Base-by-base conservation (phyloP, 2,113 vertebrate species). In the Cryptotis parvus region DNA sequence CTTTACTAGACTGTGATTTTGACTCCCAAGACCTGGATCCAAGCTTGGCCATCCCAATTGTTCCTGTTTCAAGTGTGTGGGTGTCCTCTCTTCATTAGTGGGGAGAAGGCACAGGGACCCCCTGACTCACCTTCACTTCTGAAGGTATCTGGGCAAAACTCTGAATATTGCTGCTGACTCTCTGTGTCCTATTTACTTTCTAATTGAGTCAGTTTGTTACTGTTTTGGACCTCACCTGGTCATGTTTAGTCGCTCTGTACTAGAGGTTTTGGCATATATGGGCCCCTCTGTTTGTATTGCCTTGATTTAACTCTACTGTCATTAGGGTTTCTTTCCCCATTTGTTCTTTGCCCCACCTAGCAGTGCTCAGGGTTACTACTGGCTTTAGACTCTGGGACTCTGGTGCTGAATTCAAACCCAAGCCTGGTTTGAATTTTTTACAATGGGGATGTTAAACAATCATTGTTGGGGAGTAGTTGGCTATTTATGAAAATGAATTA, bases 221-320 rank as follows among this genome's bases (percentile, higher is more conserved):
- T 58, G 16, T 58, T 58, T 58, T 22, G 55, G 55, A 58, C 55
- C 16, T 58, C 55, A 58, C 55, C 55, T 24, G 55, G 22, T 24
- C 55, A 6, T 22, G 55, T 58, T 58, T 20, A 58, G 18, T 58
- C 18, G 14, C 76, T 89, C 11, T 58, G 37, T 52, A 81, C 70
- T 9, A 20, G n/a, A 22, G 22, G 65, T 93, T 58, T 84, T 29
- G 6, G 0, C 84, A 74, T 84, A 24, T n/a, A 45, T 73, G 52
- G 74, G 89, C 82, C 72, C 58, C 74, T 70, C 70, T 78, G 29
- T 92, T 91, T 92, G 8, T 3, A 77, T 70, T 89, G 20, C n/a
- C 8, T 94, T 89, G 45, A 22, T 24, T 72, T 22, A 35, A 86
- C 65, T 76, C 0, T 84, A 22, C 61, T 70, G 39, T 78, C 37